Conservation (phyloP, 1,140 invertebrate genomes). For the Drosophila lini region DNA sequence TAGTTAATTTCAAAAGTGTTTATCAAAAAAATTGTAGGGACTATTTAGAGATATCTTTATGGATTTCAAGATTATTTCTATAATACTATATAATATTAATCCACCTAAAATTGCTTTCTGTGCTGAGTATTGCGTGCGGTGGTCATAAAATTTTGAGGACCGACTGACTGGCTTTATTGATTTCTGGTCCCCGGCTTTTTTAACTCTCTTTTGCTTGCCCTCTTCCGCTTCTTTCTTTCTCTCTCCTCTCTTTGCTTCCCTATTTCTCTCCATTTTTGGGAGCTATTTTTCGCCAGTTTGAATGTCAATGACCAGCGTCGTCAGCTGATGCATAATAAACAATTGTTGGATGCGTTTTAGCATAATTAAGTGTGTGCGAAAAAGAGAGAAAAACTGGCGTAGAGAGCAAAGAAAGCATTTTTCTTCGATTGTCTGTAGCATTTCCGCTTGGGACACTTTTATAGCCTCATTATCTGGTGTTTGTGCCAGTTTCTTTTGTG, state of each 20-base stretch:
- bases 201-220: constrained; percentile 10
- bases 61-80: not conserved
- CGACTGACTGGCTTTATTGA: constrained; percentile 62
- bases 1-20: not conserved
- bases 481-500: constrained; percentile 20
- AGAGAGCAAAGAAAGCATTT: constrained; percentile 23
- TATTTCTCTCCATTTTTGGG: constrained; percentile 38
- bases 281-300: constrained; percentile 42
- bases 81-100: not conserved
- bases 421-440: constrained; percentile 58
- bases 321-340: constrained; percentile 79
- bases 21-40: rapidly evolving
- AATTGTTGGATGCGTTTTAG: constrained; percentile 52
- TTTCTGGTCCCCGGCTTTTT: constrained; percentile 50
- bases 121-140: constrained; percentile 63
- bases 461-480: constrained; percentile 61
- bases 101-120: constrained; percentile 3
- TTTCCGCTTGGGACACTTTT: constrained; percentile 67
- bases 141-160: constrained; percentile 59
- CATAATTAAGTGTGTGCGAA: constrained; percentile 30
- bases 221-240: constrained; percentile 4
- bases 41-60: not conserved
- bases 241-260: constrained; percentile 13
- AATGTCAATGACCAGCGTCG: constrained; percentile 73
- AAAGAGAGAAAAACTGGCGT: constrained; percentile 2